These are phyloP conservation scores for Trichosurus vulpecula DNA, from an alignment of 2,797 vertebrate species.

Conservation along the genomic window DNA sequence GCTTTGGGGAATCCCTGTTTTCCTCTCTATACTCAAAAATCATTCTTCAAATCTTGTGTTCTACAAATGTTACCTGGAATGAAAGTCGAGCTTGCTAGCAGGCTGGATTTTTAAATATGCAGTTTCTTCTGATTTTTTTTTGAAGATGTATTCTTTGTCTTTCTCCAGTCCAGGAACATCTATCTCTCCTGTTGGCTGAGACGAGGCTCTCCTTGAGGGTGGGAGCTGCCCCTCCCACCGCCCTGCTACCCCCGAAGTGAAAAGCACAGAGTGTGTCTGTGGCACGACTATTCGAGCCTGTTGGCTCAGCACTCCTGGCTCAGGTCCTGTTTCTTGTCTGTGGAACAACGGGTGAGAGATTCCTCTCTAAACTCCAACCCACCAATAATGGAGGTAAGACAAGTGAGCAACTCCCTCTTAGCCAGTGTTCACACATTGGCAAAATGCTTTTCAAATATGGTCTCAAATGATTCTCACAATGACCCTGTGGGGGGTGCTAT, in stretches of 20 bases:
- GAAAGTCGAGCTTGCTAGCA: not conserved
- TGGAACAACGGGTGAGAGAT: not conserved
- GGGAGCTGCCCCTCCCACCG: no score
- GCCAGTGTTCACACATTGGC: accelerated
- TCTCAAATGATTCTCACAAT: not conserved
- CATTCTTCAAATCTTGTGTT: not conserved
- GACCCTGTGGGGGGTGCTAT: not conserved
- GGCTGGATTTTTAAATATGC: not conserved
- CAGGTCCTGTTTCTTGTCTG: not conserved
- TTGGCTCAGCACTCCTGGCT: not conserved
- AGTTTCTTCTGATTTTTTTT: not conserved
- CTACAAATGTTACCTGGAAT: not conserved
- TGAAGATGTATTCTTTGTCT: not conserved
- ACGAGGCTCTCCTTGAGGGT: not conserved
- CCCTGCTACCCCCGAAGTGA: not conserved
- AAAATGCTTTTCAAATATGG: not conserved
- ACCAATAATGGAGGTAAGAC: not conserved
- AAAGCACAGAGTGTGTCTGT: accelerated
- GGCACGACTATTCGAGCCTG: not conserved
- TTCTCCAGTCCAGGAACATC: not conserved
- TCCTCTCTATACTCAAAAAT: not conserved
- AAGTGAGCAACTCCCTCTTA: not conserved
- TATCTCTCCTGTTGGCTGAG: not conserved
- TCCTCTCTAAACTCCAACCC: not conserved
- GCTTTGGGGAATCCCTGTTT: not conserved